Conservation (phyloP, 2,113 vertebrate species). For the Polypterus senegalus region DNA sequence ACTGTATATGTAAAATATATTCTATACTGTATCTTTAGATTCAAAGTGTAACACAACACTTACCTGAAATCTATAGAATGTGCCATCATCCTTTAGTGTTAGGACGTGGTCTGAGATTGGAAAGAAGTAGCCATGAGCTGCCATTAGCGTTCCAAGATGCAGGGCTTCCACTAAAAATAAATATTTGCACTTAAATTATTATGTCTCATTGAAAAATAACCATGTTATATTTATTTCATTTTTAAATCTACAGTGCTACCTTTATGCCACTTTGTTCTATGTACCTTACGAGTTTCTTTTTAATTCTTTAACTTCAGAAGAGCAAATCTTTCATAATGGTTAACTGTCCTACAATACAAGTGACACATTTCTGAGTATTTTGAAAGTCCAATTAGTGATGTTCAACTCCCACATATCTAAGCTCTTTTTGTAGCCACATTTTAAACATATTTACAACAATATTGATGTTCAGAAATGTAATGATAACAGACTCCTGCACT, state of each 20-base stretch:
- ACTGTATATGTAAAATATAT: not conserved
- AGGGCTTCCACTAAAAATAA: conserved; percentile 75
- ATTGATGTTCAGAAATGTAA: no score
- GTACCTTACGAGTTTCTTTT: no score
- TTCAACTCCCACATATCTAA: no score
- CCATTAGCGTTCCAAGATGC: conserved; percentile 89
- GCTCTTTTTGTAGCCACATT: no score
- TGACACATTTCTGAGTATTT: no score
- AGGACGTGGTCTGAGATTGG: conserved; percentile 95
- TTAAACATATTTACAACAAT: no score
- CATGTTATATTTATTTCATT: not conserved
- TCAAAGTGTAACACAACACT: conserved; percentile 11
- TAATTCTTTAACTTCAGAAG: no score
- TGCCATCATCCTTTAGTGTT: conserved; percentile 89
- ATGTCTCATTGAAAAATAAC: not conserved
- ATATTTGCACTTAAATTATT: conserved; percentile 14
- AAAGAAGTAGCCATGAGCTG: conserved; percentile 94
- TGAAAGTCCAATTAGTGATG: no score
- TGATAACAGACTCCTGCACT: no score
- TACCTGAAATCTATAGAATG: conserved; percentile 95
- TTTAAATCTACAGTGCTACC: not conserved
- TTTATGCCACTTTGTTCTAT: no score
- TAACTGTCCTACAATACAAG: no score
- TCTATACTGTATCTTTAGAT: not conserved
- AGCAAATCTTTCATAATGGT: no score